Evolutionary conservation across 2,888 invertebrate species (phyloP), one percentile per base, ranked within the genome.

Genomic region (Spialia ferax): DNA sequence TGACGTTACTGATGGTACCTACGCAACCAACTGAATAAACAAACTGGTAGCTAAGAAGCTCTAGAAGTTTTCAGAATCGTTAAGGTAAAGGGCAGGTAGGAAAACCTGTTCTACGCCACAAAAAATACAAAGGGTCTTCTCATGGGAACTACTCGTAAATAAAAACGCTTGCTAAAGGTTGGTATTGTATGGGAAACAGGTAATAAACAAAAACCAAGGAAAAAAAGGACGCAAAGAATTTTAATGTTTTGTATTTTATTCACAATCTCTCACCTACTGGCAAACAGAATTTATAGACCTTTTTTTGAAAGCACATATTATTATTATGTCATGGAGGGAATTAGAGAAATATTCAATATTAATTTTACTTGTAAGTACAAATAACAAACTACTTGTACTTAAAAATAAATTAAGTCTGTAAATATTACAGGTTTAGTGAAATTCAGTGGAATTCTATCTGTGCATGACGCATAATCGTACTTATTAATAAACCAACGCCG

Each of bases 401-500:
- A n/a, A n/a, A n/a, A n/a, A n/a, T n/a, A n/a, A n/a, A n/a, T n/a
- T n/a, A n/a, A n/a, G n/a, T n/a, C n/a, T n/a, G n/a, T 26, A 26
- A 26, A 26, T 26, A 6, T 5, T 6, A 26, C 6, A 13, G 6
- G 42, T 5, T 22, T 20, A 48, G 50, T 22, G 22, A 64, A 64
- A 50, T 13, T 38, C 26, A 52, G 11, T 54, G 54, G 15, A 66
- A 60, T 32, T 6, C 26, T 29, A 66, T 54, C 29, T 54, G 52
- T 29, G 54, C 66, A 60, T 60, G 66, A 66, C 54, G 42, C 60
- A 60, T 54, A 45, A 32, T 22, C 48, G 6, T 22, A 32, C 32
- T 54, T 66, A 66, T 66, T 66, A 66, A 66, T 66, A 66, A 66
- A 66, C 38, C 56, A 60, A 60, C 29, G 22, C 22, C 45, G 42